These are phyloP conservation scores for Sitobion miscanthi DNA, from an alignment of 1,140 invertebrate genomes.

Conservation along the genomic window DNA sequence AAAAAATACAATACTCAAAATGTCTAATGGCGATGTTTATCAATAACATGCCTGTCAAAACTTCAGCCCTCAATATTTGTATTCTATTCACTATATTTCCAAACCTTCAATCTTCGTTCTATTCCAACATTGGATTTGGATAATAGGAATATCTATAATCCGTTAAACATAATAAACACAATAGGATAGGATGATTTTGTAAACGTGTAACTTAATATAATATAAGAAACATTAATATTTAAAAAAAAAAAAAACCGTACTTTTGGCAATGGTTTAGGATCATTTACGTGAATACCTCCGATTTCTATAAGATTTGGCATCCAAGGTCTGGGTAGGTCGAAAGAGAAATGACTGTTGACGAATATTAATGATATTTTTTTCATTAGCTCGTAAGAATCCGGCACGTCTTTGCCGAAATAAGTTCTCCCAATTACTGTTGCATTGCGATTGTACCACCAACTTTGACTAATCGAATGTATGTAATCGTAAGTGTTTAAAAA, in stretches of 20 bases:
- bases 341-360: slow-evolving; percentile 67
- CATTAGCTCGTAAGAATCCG: slow-evolving; percentile 64
- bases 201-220: not conserved
- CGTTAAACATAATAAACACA: not conserved
- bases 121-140: not conserved
- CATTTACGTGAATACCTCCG: slow-evolving; percentile 67
- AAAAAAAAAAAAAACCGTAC: slow-evolving; percentile 46
- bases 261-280: slow-evolving; percentile 58
- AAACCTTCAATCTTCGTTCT: not conserved
- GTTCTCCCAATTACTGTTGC: slow-evolving; percentile 59
- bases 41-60: not conserved
- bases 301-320: slow-evolving; percentile 67
- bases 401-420: slow-evolving; percentile 68
- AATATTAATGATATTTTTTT: slow-evolving; percentile 65
- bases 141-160: not conserved
- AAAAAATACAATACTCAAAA: not conserved
- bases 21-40: not conserved
- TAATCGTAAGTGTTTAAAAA: slow-evolving; percentile 31
- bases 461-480: not conserved
- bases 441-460: not conserved
- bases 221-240: not conserved
- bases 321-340: slow-evolving; percentile 64
- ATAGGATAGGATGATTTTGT: not conserved
- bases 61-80: not conserved
- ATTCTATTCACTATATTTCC: not conserved